phyloP scores from a whole-genome alignment of 2,797 vertebrate genomes.

The Brachymystax lenok region DNA sequence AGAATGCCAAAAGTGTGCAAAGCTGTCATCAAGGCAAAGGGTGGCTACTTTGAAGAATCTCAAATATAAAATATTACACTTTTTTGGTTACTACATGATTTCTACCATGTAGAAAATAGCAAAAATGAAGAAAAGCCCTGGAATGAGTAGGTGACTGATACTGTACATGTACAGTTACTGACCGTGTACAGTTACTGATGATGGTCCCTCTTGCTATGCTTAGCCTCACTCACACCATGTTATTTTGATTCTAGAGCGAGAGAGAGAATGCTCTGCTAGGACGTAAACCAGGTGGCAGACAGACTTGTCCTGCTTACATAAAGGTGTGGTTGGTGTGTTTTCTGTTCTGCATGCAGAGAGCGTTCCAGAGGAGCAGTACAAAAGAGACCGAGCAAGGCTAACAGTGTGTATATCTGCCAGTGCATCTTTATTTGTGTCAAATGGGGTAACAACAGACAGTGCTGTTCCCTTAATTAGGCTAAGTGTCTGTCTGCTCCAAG shows the following conservation, averaged over 20 bases:
- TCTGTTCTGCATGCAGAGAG: slow-evolving; percentile 10
- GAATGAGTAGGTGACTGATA: too few species aligned
- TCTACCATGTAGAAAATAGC: too few species aligned
- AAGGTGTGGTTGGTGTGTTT: slow-evolving; percentile 24
- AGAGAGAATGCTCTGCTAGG: slow-evolving; percentile 24
- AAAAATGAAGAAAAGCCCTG: too few species aligned
- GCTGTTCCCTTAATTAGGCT: neutral
- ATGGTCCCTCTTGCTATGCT: slow-evolving; percentile 22
- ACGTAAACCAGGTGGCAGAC: slow-evolving; percentile 51
- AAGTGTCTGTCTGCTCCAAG: neutral
- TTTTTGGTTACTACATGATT: too few species aligned
- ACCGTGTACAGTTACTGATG: slow-evolving; percentile 25
- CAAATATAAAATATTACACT: too few species aligned
- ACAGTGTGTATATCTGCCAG: neutral
- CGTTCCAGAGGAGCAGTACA: slow-evolving; percentile 6
- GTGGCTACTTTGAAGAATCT: too few species aligned
- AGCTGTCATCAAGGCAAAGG: too few species aligned
- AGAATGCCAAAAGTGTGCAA: too few species aligned
- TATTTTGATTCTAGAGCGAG: slow-evolving; percentile 18
- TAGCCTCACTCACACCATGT: slow-evolving; percentile 38
- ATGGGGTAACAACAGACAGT: neutral
- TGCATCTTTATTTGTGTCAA: neutral
- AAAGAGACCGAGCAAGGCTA: neutral
- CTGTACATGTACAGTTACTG: slow-evolving; percentile 18
- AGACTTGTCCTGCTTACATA: slow-evolving; percentile 21